phyloP scores from a whole-genome alignment of 1,140 invertebrate species.

The Chlorops oryzae region DNA sequence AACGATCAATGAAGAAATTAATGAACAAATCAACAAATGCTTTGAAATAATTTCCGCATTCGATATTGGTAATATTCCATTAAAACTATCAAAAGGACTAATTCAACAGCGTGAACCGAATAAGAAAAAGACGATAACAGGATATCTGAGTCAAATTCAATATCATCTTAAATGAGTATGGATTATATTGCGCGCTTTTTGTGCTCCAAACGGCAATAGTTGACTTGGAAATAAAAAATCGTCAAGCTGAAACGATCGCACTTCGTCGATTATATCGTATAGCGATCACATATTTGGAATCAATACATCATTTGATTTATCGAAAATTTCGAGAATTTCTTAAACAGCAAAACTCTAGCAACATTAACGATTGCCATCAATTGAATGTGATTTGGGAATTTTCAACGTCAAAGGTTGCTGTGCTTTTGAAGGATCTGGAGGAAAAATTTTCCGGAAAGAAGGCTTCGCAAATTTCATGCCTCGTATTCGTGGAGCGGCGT shows the following conservation, averaged over 20 bases:
- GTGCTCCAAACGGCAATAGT: constrained; percentile 55
- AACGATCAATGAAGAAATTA: constrained; percentile 3
- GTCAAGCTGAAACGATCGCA: constrained; percentile 46
- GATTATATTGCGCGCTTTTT: constrained; percentile 57
- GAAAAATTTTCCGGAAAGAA: no score
- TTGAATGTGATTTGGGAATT: constrained; percentile 48
- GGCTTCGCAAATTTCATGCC: constrained; percentile 57
- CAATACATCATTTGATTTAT: constrained; percentile 32
- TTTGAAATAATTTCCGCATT: constrained; percentile 10
- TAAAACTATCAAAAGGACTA: constrained; percentile 24
- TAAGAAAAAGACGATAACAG: constrained; percentile 25
- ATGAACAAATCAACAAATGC: constrained; percentile 1
- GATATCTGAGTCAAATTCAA: constrained; percentile 37
- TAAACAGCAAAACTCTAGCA: no score
- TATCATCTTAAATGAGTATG: constrained; percentile 51
- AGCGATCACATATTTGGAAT: constrained; percentile 43
- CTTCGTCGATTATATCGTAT: constrained; percentile 48
- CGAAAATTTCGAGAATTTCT: no score
- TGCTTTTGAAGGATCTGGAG: constrained; percentile 48
- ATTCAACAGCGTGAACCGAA: constrained; percentile 14
- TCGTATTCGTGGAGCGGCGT: constrained; percentile 77
- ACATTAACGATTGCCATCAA: constrained; percentile 19
- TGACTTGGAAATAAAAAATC: constrained; percentile 58
- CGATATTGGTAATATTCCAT: constrained; percentile 25
- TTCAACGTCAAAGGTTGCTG: constrained; percentile 55